Evolutionary conservation across 2,797 vertebrate species (phyloP), one percentile per base, ranked within the genome.

Genomic region (Schizopygopsis pylzovi): DNA sequence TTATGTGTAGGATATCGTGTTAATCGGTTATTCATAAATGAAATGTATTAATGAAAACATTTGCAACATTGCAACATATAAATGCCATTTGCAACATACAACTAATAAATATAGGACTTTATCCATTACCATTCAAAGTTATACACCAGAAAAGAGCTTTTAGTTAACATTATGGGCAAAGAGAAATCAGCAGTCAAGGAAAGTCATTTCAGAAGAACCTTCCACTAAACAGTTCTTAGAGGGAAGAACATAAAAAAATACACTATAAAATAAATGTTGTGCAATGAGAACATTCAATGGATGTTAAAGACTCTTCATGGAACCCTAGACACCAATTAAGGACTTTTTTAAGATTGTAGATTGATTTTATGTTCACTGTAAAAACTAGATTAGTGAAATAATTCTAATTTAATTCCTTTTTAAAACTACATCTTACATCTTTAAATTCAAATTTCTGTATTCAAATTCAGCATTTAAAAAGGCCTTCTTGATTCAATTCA

Each of bases 381-480:
- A 41, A 70, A 68, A 11, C 8, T 47, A 47, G 18, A 54, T 16
- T 22, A 15, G 33, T 56, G 18, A 54, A 54, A 54, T 22, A 10
- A 59, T 22, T n/a, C 4, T 6, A n/a, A 59, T 59, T 11, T 12
- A 11, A 6, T 22, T 41, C 68, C 39, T 12, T 43, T 43, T n/a
- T 12, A 22, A 70, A 70, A 18, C 13, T 28, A 18, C 1, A 4
- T 18, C 4, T 47, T 52, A 18, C 1, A 4, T 18, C 4, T 47
- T 52, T 33, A 20, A 33, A 75, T 75, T 12, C 4, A 75, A 6
- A 52, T 11, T 49, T 75, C 9, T 52, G 25, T 33, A 10, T 33
- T 52, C 28, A 76, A 76, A 52, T 52, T 61, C 76, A 61, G 54
- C 54, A 61, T 61, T 16, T 79, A 79, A 1, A 39, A 78, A 59